Percentiles rank a stretch among this genome's conserved stretches.
Conservation (phyloP, 2,113 vertebrate species). For the Protobothrops flavoviridis region DNA sequence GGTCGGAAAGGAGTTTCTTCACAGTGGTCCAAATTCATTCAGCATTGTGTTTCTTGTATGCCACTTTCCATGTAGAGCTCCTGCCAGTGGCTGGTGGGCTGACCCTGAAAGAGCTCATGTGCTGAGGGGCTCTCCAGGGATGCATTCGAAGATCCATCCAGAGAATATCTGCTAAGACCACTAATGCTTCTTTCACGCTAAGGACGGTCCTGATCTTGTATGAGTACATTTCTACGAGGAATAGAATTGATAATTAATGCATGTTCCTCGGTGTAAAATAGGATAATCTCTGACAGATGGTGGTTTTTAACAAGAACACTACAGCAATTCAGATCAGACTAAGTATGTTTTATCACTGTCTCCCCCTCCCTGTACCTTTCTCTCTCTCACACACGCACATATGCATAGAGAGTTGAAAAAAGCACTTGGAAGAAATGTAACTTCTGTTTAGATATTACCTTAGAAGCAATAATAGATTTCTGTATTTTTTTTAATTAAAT, state of each 20-base stretch:
- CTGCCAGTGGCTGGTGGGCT: constrained; percentile 15
- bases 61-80: background rate
- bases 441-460: constrained; percentile 31
- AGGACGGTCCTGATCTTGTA: constrained; percentile 46
- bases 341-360: constrained; percentile 53
- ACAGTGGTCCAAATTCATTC: constrained; percentile 16
- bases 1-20: background rate
- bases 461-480: background rate
- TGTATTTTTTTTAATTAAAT: background rate
- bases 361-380: constrained; percentile 12
- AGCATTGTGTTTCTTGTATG: constrained; percentile 5
- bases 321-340: constrained; percentile 63
- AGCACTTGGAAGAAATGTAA: constrained; percentile 26
- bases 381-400: background rate
- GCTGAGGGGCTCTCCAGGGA: constrained; percentile 37
- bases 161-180: constrained; percentile 46
- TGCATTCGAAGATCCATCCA: constrained; percentile 23
- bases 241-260: constrained; percentile 67
- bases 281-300: constrained; percentile 71
- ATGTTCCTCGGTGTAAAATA: constrained; percentile 64
- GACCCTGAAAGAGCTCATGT: constrained; percentile 33
- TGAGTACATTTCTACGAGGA: constrained; percentile 53
- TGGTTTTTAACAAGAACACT: constrained; percentile 66
- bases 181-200: constrained; percentile 35
- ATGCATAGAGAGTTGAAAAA: constrained; percentile 16